Base-by-base conservation (phyloP, 2,888 invertebrate species). In the Argynnis bischoffii region DNA sequence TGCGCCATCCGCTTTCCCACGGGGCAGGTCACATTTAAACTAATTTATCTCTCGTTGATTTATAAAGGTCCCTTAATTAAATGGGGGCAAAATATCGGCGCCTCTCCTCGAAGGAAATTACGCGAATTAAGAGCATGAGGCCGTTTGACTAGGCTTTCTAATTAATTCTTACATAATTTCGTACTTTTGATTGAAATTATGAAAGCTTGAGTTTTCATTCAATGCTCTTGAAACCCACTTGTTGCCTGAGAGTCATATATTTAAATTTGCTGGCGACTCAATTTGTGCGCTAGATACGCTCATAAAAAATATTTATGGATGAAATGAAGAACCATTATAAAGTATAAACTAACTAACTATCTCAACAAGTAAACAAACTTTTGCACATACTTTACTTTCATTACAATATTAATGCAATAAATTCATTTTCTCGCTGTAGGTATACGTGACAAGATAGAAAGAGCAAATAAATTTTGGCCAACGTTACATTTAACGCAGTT, bases 1-100 rank as follows among this genome's bases (percentile, higher is more conserved):
- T 57, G 61, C 56, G 57, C 56, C 26, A 63, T 50, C 60, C 55
- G 60, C 61, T 46, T 41, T 51, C 56, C 46, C 50, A 63, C 55
- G 56, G 61, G 65, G 48, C 50, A 16, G 61, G 77, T 78, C 76
- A 77, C 79, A 78, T 81, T 82, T 80, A 76, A 83, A 84, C 84
- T 81, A 87, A 90, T 89, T 84, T 83, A 84, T 88, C 83, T 83
- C 80, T 72, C 79, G 80, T 72, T 79, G 79, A 81, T 84, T 83
- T 82, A 83, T 82, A 79, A 73, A 76, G 76, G 81, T 72, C 73
- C 72, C 73, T 76, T 80, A 83, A 83, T 83, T 81, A 81, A 82
- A 80, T 78, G 75, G 75, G 76, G 72, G 73, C 76, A 75, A 76
- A 78, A 79, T 79, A 78, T 77, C 77, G 74, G 76, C 72, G 60